Evolutionary conservation across 30 jellyfish, hydroid and myxozoan species (phyloP), one percentile per base, ranked within the genome.

Genomic region (Cassiopea andromeda): DNA sequence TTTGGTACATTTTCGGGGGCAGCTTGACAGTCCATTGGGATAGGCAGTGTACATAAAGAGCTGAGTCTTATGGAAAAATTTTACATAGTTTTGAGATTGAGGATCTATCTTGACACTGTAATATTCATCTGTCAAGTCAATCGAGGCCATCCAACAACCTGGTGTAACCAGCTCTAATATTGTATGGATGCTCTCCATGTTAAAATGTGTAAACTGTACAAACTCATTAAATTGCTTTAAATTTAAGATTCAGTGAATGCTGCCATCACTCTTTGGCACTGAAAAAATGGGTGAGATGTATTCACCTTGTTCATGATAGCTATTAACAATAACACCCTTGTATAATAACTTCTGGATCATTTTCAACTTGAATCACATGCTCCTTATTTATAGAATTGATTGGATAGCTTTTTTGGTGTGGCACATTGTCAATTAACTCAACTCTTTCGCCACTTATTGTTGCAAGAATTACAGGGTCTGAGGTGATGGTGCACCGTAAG

Each of bases 251-350:
- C 82, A 43, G 27, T 84, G 85, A 70, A 73, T n/a, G 7, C 69
- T 61, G 44, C 92, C 82, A 72, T 89, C 96, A 46, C 73, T 89
- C 44, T 81, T 80, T 68, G 96, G 96, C 8, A 81, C 92, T 1
- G 83, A 15, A 38, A 81, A 81, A 2, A 57, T 46, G n/a, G 90
- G 90, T 46, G 85, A 61, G 27, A 81, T 81, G 44, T 12, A 81
- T 49, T 61, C 82, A 45, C 85, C 90, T 49, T 2, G 19, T 81
- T 81, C 70, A 81, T 81, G 83, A 49, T 57, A n/a, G 43, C 82
- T 38, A 12, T 59, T 54, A 19, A 19, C 83, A 57, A 81, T 47
- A 7, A 81, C 81, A 59, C 80, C 80, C 66, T 81, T 57, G n/a
- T 15, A 17, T 7, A 0, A 82, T 44, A 81, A 50, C 47, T 68